Evolutionary conservation across 2,113 vertebrate genomes (phyloP).

Genomic region (Nycticryphes semicollaris): DNA sequence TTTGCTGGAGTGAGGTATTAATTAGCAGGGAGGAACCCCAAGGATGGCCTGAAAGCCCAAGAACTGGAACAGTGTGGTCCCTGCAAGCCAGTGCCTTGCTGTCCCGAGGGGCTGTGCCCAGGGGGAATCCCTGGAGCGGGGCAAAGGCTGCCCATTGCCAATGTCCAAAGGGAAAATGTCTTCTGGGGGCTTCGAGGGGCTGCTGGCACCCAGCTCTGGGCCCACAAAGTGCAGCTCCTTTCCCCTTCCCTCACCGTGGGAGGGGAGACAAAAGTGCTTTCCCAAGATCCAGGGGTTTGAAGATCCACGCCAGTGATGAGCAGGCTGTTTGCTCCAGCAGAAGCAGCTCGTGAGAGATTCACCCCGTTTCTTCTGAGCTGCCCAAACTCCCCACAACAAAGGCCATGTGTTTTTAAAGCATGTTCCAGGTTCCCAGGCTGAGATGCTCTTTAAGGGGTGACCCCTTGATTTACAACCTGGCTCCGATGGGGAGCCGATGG

Average conservation of each 20-base stretch:
- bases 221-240: background rate
- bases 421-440: background rate
- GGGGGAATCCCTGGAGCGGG: background rate
- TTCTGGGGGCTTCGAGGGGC: background rate
- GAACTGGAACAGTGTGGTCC: accelerated
- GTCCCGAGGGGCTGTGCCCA: accelerated
- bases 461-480: background rate
- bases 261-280: accelerated
- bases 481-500: background rate
- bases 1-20: background rate
- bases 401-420: background rate
- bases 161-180: accelerated
- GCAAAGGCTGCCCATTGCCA: background rate
- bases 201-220: accelerated
- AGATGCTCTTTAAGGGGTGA: background rate
- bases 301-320: accelerated
- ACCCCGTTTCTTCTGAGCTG: background rate
- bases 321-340: accelerated
- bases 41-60: background rate
- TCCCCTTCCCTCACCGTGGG: background rate
- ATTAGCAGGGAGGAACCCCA: background rate
- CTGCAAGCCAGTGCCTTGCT: accelerated
- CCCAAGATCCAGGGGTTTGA: background rate
- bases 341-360: background rate
- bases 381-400: background rate